phyloP scores from a whole-genome alignment of 2,888 invertebrate genomes.

The Dasysyrphus albostriatus region DNA sequence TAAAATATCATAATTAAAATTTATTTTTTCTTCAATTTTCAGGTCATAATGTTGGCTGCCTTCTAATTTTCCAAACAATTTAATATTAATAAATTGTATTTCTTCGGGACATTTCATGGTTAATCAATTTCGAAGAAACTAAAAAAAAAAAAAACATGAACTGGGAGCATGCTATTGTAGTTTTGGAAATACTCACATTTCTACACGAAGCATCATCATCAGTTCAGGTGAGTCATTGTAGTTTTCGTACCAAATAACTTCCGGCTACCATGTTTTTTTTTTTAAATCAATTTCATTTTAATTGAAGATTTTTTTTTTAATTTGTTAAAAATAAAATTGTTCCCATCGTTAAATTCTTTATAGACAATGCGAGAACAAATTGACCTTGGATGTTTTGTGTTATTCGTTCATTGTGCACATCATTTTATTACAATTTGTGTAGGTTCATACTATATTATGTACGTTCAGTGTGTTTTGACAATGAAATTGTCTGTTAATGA shows the following conservation, averaged over 20 bases:
- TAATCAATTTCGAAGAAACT: slow-evolving; percentile 29
- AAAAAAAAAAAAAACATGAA: slow-evolving; percentile 65
- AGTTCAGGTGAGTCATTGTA: slow-evolving; percentile 72
- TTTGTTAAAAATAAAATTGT: slow-evolving; percentile 16
- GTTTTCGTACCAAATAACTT: slow-evolving; percentile 31
- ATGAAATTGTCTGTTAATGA: slow-evolving; percentile 54
- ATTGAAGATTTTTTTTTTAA: slow-evolving; percentile 9
- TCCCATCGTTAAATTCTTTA: slow-evolving; percentile 46
- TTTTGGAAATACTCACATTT: slow-evolving; percentile 70
- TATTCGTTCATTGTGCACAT: slow-evolving; percentile 47
- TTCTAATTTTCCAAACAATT: background rate
- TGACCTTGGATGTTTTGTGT: slow-evolving; percentile 35
- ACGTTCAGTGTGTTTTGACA: slow-evolving; percentile 47
- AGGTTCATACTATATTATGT: background rate
- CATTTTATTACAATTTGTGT: slow-evolving; percentile 40
- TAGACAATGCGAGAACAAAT: background rate
- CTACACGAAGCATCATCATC: slow-evolving; percentile 61
- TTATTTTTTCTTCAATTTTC: slow-evolving; percentile 16
- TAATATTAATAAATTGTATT: slow-evolving; percentile 4
- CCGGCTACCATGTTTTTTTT: slow-evolving; percentile 21
- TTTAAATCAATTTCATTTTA: slow-evolving; percentile 28
- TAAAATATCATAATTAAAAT: background rate
- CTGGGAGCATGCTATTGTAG: slow-evolving; percentile 67
- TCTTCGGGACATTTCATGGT: slow-evolving; percentile 29
- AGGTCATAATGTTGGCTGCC: slow-evolving; percentile 8